Evolutionary conservation across 2,888 invertebrate genomes (phyloP), one percentile per base, ranked within the genome.

Genomic region (Pandemis cinnamomeana): DNA sequence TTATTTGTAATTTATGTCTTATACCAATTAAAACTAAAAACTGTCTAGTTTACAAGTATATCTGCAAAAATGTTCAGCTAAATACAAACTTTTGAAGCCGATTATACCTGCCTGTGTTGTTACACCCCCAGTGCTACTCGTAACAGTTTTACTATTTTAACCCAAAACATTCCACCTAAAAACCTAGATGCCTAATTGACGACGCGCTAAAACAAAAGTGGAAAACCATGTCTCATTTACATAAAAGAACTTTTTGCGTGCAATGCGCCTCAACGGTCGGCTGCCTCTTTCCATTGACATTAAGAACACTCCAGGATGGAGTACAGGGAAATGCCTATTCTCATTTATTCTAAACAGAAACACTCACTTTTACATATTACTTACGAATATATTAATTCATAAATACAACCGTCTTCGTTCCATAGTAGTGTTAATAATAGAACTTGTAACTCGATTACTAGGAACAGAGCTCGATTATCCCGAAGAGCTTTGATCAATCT

Each of bases 231-330:
- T 79, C 77, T 78, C 82, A 84, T 86, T 86, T 83, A 83, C 81
- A 85, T 86, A 85, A 84, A 83, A 82, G 83, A 81, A 86, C 64
- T 71, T 75, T 75, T 88, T 87, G 82, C 72, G 77, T 80, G 80
- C 77, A 84, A 80, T 79, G 75, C 80, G 78, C 80, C 78, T 77
- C 78, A 62, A 70, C 66, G 62, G 67, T 53, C 60, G 77, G 82
- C 76, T 79, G 75, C 78, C 77, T 79, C 75, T 79, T 80, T 78
- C 77, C 78, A 78, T 78, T 80, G 80, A 83, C 83, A 83, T 83
- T 84, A 84, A 80, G 81, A 83, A 82, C 80, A 83, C 80, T 82
- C 77, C 68, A 78, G 71, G 76, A 75, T 77, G 74, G 76, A 81
- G 77, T 78, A 79, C 75, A 74, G 79, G 76, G 78, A 84, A 83